Evolutionary conservation across 1,140 invertebrate species (phyloP), one percentile per base, ranked within the genome.

Genomic region (Ceratitis capitata): DNA sequence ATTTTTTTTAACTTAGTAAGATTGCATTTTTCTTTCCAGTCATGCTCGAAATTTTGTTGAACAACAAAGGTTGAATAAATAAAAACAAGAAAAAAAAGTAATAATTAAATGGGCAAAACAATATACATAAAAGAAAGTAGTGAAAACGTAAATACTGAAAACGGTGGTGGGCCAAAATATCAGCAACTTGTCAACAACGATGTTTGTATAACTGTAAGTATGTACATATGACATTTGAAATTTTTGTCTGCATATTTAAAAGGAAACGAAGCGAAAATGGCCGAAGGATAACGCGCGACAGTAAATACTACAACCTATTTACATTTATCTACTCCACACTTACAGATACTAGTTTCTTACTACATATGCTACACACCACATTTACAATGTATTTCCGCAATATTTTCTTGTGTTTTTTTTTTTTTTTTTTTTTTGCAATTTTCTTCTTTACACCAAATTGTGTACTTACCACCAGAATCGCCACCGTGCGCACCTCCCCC

Each of bases 401-500:
- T 78, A 39, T 35, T 45, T 78, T 42, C 23, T 47, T 26, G 3
- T 10, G 39, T 6, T 23, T 56, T n/a, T 9, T 1, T 45, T 19
- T 16, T 45, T 42, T 26, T 47, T 32, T 7, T 23, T 45, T 78
- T 19, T 74, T 6, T 10, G 10, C 39, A 39, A 64, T 19, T 19
- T 35, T 7, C 10, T 47, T 45, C 23, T n/a, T 2, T 39, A 51
- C 64, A 61, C 87, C 85, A 87, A 88, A 84, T 84, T 85, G 84
- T 84, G 84, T 84, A 90, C 89, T 91, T 86, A 91, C 89, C 89
- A 88, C 69, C 39, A 5, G 69, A 45, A 45, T 78, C 69, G 69
- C 69, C 69, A 78, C 87, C 88, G 85, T 85, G 42, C 7, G 4
- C 42, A 10, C 42, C 69, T 42, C 69, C 69, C 69, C 69, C 88